A percentile compares a stretch with the other conserved stretches of the same genome.
Conservation (phyloP, 2,113 vertebrate genomes). For the Fregata magnificens region DNA sequence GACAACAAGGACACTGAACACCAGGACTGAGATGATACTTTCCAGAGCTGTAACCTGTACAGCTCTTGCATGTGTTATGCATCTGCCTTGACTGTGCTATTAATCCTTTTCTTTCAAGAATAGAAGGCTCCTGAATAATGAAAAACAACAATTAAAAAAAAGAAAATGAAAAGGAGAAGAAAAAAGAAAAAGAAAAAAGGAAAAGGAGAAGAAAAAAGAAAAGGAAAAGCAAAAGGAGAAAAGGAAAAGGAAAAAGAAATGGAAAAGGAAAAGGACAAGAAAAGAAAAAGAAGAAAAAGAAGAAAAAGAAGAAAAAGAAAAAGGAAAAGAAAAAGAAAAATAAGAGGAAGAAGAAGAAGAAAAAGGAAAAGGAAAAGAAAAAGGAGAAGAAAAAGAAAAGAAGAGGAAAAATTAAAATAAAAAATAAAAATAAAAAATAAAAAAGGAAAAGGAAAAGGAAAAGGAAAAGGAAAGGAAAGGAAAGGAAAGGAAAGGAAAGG, state of each 20-base stretch:
- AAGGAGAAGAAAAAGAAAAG: too few species aligned
- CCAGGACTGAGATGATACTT: background rate
- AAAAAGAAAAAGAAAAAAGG: fast-evolving
- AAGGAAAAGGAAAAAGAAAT: fast-evolving
- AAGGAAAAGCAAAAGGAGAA: fast-evolving
- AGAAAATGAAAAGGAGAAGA: fast-evolving
- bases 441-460: background rate
- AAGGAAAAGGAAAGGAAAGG: too few species aligned
- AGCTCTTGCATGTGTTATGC: background rate
- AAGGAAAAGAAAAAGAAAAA: fast-evolving
- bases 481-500: fast-evolving
- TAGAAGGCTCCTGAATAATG: background rate
- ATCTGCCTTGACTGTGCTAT: background rate
- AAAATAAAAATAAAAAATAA: too few species aligned
- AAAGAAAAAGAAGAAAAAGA: too few species aligned
- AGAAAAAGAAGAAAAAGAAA: too few species aligned
- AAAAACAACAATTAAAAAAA: background rate
- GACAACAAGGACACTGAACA: background rate
- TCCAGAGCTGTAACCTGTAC: background rate
- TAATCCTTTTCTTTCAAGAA: background rate
- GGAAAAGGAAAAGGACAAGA: fast-evolving
- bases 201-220: too few species aligned
- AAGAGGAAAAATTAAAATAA: too few species aligned
- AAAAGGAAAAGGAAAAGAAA: too few species aligned
- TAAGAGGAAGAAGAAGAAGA: too few species aligned